Evolutionary conservation across 2,113 vertebrate genomes (phyloP), one percentile per base, ranked within the genome.

Genomic region (Progne subis): DNA sequence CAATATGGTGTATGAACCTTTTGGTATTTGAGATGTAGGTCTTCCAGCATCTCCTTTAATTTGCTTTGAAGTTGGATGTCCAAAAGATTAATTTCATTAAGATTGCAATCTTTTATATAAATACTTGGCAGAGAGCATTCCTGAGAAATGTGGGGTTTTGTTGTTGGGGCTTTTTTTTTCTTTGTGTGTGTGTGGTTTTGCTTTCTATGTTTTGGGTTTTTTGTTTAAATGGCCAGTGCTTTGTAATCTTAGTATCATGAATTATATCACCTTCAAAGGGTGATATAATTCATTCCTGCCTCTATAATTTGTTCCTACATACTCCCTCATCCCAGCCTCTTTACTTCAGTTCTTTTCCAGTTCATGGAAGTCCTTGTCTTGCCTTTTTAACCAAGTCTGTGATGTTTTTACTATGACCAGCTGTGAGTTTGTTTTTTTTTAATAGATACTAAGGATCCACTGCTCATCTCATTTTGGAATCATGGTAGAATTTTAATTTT

Each of bases 41-140:
- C 21, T 92, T 80, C 64, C 75, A 77, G 17, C 31, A 63, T 75
- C 55, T 14, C 14, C 83, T 53, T 90, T 82, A 11, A 61, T 93
- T 83, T 92, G 25, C 75, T 96, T 96, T 86, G 79, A 96, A 90
- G 88, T 64, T 88, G 32, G 18, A 69, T 82, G 72, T 90, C 86
- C 79, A 67, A 86, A 88, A 88, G 26, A 59, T 92, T 95, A 0
- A 49, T 85, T 63, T 92, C 34, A 65, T 83, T 93, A 77, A 95
- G 94, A 82, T 65, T 82, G 37, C 46, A 55, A 53, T 92, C 94
- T 94, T 65, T 34, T 69, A 6, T 69, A 29, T 32, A 26, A 80
- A 43, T 61, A n/a, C 44, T 69, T 59, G 65, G 63, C 86, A 82
- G 49, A 82, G 28, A 50, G 4, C 32, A 18, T 90, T 95, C 59